Conservation (phyloP, 64 coral and sea anemone genomes). For the Stichodactyla helianthus region DNA sequence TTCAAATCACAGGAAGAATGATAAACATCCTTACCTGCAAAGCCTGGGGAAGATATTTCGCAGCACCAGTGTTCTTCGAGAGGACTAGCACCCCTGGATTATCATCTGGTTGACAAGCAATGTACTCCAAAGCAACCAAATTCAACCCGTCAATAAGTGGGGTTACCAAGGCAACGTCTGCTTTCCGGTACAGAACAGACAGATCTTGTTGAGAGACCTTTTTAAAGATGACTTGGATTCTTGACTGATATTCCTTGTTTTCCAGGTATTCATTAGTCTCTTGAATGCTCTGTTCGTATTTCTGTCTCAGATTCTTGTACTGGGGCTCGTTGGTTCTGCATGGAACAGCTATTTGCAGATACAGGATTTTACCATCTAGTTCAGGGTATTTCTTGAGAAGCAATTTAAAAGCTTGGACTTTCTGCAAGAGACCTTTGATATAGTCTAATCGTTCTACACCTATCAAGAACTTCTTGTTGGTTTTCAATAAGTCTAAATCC, state of each 20-base stretch:
- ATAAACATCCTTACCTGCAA: background rate
- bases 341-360: conserved; percentile 1
- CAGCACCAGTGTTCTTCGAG: background rate
- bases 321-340: background rate
- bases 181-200: background rate
- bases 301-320: background rate
- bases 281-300: background rate
- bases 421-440: background rate
- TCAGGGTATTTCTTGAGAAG: background rate
- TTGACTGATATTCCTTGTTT: background rate
- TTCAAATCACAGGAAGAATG: background rate
- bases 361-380: background rate
- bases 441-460: background rate
- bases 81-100: background rate
- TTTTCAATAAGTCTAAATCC: background rate
- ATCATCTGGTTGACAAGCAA: background rate
- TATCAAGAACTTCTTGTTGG: background rate
- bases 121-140: conserved; percentile 4
- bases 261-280: background rate
- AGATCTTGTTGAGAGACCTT: background rate
- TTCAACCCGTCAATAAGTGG: conserved; percentile 11
- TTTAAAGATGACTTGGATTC: background rate
- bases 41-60: background rate
- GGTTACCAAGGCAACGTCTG: conserved; percentile 16
- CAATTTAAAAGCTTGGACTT: background rate